Base-by-base conservation (phyloP, 2,888 invertebrate species). In the Drosophila prolongata region DNA sequence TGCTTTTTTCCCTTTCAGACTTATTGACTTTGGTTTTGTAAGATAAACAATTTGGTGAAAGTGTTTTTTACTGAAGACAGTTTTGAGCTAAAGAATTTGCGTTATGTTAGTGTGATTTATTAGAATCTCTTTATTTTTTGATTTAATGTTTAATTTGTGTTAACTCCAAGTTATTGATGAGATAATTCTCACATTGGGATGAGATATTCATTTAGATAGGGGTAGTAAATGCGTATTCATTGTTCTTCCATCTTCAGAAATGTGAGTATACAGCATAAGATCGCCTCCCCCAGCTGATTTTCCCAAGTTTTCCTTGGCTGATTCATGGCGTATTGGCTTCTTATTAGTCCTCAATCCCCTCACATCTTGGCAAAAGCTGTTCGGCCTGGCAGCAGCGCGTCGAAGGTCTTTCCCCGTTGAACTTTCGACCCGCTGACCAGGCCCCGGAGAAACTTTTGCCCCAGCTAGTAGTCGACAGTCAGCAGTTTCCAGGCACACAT, bases 381-480 rank as follows among this genome's bases (percentile, higher is more conserved):
- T 44, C 47, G 46, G 30, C 24, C 13, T 40, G 19, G 19, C 50
- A 38, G 43, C 27, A 43, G 37, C 40, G 16, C 19, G 40, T 34
- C 34, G 54, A 54, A 70, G 69, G 72, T 61, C 70, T 50, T 42
- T 24, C 35, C 44, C 50, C 57, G 53, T 44, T 72, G 74, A 72
- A 72, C 72, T 72, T 72, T 72, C 74, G 72, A 72, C 72, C 72
- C 72, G 74, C 53, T 72, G 66, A 74, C 74, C 52, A 52, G 58
- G 47, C 30, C 53, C 60, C 53, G 54, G 54, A 50, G 69, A 50
- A 57, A 71, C 71, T 64, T 71, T 72, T 56, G 52, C 40, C 65
- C 73, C 65, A 66, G 49, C 56, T 35, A 19, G 34, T 30, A 13
- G 47, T 30, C 38, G 43, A 44, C 37, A 54, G 54, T 30, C 50